Percentiles rank a stretch among this genome's conserved stretches.
phyloP scores from a whole-genome alignment of 2,113 vertebrate genomes.

The human region GRCh38 chr1:208131501-208132000 shows the following conservation, averaged over 20 bases:
- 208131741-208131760: neutral
- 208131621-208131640: neutral
- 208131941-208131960: neutral
- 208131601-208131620: neutral
- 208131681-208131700: neutral
- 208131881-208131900: neutral
- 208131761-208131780: neutral
- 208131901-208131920: neutral
- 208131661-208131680: neutral
- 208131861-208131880: neutral
- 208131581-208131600: neutral
- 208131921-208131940: rapidly evolving
- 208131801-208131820: neutral
- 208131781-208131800: neutral
- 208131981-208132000: neutral
- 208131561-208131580: neutral
- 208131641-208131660: neutral
- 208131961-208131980: neutral
- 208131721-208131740: neutral
- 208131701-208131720: rapidly evolving
- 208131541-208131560: rapidly evolving
- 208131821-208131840: no score
- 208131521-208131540: neutral
- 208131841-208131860: neutral
- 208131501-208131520: neutral